Percentiles rank a stretch among this genome's conserved stretches.
phyloP scores from a whole-genome alignment of 2,888 invertebrate genomes.

The Tinea semifulvella region DNA sequence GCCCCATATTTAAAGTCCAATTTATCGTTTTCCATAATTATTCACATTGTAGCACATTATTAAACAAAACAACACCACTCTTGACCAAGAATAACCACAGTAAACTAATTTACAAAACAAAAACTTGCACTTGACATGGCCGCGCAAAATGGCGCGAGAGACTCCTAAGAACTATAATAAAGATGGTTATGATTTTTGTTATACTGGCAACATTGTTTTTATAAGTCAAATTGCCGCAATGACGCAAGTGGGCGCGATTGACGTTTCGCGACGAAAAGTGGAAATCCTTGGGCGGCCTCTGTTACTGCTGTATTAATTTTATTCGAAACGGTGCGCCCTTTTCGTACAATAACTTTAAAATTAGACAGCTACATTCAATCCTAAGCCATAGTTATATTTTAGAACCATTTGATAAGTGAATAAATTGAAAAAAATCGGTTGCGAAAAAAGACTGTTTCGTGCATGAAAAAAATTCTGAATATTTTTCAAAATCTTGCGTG shows the following conservation, averaged over 20 bases:
- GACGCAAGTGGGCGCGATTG: constrained; percentile 33
- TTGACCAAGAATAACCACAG: too few relatives aligned
- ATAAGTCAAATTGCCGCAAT: constrained; percentile 50
- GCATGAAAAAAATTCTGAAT: neutral
- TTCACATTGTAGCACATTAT: too few relatives aligned
- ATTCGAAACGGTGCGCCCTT: neutral
- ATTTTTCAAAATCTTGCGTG: constrained; percentile 25
- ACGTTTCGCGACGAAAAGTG: neutral
- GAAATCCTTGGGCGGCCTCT: constrained; percentile 1
- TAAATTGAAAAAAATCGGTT: neutral
- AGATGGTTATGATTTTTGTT: neutral
- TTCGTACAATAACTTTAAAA: neutral
- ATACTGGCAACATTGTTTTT: constrained; percentile 19
- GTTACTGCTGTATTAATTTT: neutral
- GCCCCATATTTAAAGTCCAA: too few relatives aligned
- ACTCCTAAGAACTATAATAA: too few relatives aligned
- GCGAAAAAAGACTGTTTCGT: neutral
- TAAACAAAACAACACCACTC: too few relatives aligned
- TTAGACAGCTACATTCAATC: neutral
- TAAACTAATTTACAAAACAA: too few relatives aligned
- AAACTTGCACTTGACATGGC: too few relatives aligned
- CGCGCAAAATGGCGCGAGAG: too few relatives aligned
- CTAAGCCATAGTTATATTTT: too few relatives aligned
- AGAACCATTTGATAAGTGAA: neutral
- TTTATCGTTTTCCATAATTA: too few relatives aligned